Conservation (phyloP, 2,888 invertebrate species). For the Zeuzera pyrina region DNA sequence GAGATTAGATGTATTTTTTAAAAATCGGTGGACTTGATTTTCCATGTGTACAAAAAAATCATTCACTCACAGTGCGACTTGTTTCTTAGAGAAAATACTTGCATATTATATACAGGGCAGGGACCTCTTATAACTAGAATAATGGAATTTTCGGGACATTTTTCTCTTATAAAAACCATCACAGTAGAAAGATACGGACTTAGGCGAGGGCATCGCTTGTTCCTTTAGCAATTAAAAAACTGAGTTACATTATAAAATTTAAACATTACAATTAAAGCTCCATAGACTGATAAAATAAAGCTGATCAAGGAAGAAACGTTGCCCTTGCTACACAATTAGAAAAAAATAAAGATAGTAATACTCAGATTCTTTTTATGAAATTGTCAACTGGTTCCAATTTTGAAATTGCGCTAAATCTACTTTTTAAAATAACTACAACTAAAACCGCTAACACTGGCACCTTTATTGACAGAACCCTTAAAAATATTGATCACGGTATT, state of each 20-base stretch:
- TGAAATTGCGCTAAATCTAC: constrained; percentile 18
- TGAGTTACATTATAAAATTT: constrained; percentile 5
- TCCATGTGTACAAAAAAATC: constrained; percentile 14
- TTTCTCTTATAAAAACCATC: constrained; percentile 30
- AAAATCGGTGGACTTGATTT: constrained; percentile 35
- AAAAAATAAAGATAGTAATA: constrained; percentile 13
- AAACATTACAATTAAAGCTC: constrained; percentile 23
- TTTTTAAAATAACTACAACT: constrained; percentile 18
- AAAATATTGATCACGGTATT: constrained; percentile 15
- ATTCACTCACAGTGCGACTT: constrained; percentile 11
- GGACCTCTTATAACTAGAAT: constrained; percentile 19
- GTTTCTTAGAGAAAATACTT: constrained; percentile 5
- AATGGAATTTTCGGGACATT: constrained; percentile 28
- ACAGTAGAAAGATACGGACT: constrained; percentile 32
- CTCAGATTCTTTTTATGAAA: constrained; percentile 10
- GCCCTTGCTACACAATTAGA: constrained; percentile 16
- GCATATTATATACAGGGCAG: constrained; percentile 6
- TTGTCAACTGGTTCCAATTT: constrained; percentile 12
- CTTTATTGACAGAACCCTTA: constrained; percentile 4
- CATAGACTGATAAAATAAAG: constrained; percentile 16
- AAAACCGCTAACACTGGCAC: constrained; percentile 11
- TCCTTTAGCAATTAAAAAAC: constrained; percentile 10
- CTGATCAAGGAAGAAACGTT: constrained; percentile 12
- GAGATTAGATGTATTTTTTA: constrained; percentile 4
- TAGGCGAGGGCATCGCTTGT: constrained; percentile 13